Conservation (phyloP, 2,888 invertebrate genomes). For the Candidula unifasciata region DNA sequence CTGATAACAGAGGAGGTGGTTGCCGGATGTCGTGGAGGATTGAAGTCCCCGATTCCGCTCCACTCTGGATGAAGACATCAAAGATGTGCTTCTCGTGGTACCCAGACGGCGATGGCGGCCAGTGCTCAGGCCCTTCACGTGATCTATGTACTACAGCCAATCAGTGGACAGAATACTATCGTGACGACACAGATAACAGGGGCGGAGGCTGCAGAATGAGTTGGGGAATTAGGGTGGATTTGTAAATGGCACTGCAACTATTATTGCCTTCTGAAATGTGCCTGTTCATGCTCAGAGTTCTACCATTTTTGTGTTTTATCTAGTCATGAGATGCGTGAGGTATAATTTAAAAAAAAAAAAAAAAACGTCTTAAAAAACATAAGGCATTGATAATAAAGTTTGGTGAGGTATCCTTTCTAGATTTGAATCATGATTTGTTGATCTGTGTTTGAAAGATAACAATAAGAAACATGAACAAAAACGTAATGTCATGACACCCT, state of each 20-base stretch:
- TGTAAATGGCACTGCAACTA: background rate
- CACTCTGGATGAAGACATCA: slow-evolving; percentile 50
- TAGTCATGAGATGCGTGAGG: too few relatives aligned
- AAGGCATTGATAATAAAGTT: too few relatives aligned
- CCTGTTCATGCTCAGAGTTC: too few relatives aligned
- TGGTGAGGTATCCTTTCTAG: too few relatives aligned
- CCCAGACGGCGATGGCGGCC: slow-evolving; percentile 55
- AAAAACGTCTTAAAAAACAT: too few relatives aligned
- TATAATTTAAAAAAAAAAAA: too few relatives aligned
- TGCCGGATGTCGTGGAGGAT: slow-evolving; percentile 54
- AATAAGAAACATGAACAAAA: too few relatives aligned
- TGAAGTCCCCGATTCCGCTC: slow-evolving; percentile 42
- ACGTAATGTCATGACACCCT: too few relatives aligned
- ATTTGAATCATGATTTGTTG: too few relatives aligned
- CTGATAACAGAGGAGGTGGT: slow-evolving; percentile 52
- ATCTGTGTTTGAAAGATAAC: too few relatives aligned
- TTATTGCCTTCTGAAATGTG: too few relatives aligned
- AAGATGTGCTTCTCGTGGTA: slow-evolving; percentile 56
- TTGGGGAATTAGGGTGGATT: slow-evolving; percentile 50
- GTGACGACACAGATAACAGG: slow-evolving; percentile 55
- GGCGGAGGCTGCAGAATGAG: slow-evolving; percentile 54
- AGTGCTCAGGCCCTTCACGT: slow-evolving; percentile 46
- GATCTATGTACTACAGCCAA: slow-evolving; percentile 53
- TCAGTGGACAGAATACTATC: slow-evolving; percentile 54
- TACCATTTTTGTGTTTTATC: too few relatives aligned